Evolutionary conservation across 2,113 vertebrate species (phyloP).

Genomic region (Thamnaconus septentrionalis): DNA sequence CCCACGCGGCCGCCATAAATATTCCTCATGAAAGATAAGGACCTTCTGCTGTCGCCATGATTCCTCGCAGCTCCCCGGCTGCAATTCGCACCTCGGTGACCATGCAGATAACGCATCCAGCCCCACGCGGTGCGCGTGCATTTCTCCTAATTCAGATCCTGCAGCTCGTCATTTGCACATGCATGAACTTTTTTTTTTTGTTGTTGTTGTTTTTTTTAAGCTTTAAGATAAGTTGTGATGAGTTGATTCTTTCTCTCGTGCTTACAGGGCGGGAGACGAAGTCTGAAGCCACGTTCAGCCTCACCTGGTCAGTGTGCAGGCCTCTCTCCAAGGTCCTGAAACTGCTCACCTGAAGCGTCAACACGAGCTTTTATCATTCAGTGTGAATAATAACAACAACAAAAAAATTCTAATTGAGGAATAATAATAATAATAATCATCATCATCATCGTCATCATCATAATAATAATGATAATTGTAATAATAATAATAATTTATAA

Average conservation of each 20-base stretch:
- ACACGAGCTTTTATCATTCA: too few relatives aligned
- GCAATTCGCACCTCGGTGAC: constrained; percentile 49
- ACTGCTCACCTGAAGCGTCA: constrained; percentile 22
- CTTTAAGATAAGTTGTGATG: too few relatives aligned
- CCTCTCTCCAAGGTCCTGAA: constrained; percentile 75
- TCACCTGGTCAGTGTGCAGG: constrained; percentile 20
- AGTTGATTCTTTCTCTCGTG: background rate
- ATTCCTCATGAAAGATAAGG: background rate
- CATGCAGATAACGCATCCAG: constrained; percentile 24
- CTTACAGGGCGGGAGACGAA: background rate
- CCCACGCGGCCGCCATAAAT: background rate
- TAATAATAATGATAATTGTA: too few relatives aligned
- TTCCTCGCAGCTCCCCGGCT: background rate
- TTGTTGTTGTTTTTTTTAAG: too few relatives aligned
- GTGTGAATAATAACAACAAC: too few relatives aligned
- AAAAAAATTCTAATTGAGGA: too few relatives aligned
- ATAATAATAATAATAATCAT: too few relatives aligned
- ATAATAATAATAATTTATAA: too few relatives aligned
- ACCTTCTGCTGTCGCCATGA: too few relatives aligned
- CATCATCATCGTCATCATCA: too few relatives aligned
- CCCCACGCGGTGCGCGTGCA: background rate
- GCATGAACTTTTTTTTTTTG: background rate
- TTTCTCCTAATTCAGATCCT: constrained; percentile 28
- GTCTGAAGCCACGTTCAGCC: background rate
- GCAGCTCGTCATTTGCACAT: constrained; percentile 12